These are phyloP conservation scores for Plutomurus gul DNA, from an alignment of 1,140 invertebrate genomes.

Conservation along the genomic window DNA sequence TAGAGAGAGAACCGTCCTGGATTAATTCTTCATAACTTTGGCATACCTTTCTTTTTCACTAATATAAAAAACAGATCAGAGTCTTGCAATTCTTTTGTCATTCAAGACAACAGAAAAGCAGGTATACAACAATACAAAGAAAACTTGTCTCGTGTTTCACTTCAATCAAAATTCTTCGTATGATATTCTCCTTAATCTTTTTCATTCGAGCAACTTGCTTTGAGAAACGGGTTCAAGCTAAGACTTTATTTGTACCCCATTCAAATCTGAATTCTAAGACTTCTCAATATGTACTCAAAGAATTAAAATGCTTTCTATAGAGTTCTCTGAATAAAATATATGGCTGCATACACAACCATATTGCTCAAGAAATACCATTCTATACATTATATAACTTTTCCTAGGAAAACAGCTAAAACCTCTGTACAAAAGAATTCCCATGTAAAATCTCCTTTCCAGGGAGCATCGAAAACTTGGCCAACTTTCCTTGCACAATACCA, in stretches of 20 bases:
- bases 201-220: background rate
- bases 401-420: no score
- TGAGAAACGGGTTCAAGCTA: background rate
- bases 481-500: no score
- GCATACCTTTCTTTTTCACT: background rate
- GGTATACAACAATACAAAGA: background rate
- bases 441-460: no score
- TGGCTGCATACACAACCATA: no score
- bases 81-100: background rate
- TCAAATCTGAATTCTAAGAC: background rate
- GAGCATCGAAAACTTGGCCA: no score
- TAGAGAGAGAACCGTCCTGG: no score
- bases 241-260: conserved; percentile 5
- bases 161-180: background rate
- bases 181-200: background rate
- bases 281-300: background rate
- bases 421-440: no score
- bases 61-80: background rate
- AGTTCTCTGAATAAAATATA: no score
- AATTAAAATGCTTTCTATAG: no score
- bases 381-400: no score
- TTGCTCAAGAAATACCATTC: no score
- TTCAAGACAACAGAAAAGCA: background rate
- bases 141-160: background rate
- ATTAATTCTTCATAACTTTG: no score